Percentiles rank a stretch among this genome's conserved stretches.
Conservation (phyloP, 1,140 invertebrate genomes). For the Pogonus chalceus region DNA sequence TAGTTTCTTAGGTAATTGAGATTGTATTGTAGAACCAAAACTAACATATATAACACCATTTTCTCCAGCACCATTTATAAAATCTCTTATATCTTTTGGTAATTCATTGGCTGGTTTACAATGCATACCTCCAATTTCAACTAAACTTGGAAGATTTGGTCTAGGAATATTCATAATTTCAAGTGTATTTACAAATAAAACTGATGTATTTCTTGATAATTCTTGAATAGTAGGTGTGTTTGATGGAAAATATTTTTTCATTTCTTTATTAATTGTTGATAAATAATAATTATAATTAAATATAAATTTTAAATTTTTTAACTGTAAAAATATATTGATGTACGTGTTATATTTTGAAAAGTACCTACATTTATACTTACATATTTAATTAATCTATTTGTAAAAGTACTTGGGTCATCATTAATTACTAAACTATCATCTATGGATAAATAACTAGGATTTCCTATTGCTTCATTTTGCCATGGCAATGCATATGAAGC, state of each 20-base stretch:
- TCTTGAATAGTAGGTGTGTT: background rate
- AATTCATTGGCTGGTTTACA: conserved; percentile 57
- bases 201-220: background rate
- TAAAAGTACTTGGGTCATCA: background rate
- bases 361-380: background rate
- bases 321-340: background rate
- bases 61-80: conserved; percentile 50
- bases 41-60: conserved; percentile 69
- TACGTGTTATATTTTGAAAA: background rate
- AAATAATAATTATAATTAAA: background rate
- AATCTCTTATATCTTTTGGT: conserved; percentile 53
- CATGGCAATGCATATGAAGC: background rate
- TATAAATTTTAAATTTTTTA: background rate
- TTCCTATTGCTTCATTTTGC: background rate
- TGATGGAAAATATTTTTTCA: conserved; percentile 1
- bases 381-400: background rate
- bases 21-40: conserved; percentile 67
- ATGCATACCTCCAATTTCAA: conserved; percentile 74
- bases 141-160: conserved; percentile 63
- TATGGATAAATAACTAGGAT: background rate
- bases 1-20: conserved; percentile 60
- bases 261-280: background rate
- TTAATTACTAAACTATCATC: background rate
- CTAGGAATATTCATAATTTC: conserved; percentile 53
- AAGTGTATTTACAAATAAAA: background rate